A percentile compares a stretch with the other conserved stretches of the same genome.
Conservation (phyloP, 2,888 invertebrate species). For the Rotaria magnacalcarata region DNA sequence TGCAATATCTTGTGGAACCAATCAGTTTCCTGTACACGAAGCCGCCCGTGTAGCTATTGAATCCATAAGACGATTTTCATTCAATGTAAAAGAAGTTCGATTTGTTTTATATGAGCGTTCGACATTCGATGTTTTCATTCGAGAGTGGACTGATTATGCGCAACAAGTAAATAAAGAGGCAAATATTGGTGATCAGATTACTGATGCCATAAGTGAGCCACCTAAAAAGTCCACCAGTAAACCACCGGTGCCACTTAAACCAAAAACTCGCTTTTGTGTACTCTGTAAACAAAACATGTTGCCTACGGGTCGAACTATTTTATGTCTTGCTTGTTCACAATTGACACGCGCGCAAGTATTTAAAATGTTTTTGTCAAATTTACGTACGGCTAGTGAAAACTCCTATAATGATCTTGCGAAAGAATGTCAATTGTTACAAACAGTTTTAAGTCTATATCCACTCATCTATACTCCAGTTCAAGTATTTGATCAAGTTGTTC, state of each 20-base stretch:
- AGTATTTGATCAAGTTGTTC: not conserved
- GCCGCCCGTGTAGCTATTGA: not conserved
- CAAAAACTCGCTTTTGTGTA: not conserved
- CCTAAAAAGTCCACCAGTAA: not conserved
- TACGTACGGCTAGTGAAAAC: not conserved
- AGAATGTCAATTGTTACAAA: not conserved
- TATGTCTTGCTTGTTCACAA: not conserved
- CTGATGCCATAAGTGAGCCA: too few relatives aligned
- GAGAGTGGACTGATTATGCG: not conserved
- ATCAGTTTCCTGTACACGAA: not conserved
- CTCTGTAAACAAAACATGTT: not conserved
- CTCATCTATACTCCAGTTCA: not conserved
- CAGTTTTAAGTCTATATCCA: not conserved
- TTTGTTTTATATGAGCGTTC: not conserved
- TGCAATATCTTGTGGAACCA: conserved; percentile 14
- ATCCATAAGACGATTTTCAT: not conserved
- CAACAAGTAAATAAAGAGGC: not conserved
- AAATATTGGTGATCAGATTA: not conserved
- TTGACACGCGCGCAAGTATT: not conserved
- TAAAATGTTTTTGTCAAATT: not conserved
- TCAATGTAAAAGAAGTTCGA: not conserved
- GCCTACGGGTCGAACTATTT: not conserved
- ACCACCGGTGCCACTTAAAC: not conserved
- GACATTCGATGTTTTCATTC: not conserved
- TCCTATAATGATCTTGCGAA: not conserved